Evolutionary conservation across 2,888 invertebrate species (phyloP).

Genomic region (Trilocha varians): DNA sequence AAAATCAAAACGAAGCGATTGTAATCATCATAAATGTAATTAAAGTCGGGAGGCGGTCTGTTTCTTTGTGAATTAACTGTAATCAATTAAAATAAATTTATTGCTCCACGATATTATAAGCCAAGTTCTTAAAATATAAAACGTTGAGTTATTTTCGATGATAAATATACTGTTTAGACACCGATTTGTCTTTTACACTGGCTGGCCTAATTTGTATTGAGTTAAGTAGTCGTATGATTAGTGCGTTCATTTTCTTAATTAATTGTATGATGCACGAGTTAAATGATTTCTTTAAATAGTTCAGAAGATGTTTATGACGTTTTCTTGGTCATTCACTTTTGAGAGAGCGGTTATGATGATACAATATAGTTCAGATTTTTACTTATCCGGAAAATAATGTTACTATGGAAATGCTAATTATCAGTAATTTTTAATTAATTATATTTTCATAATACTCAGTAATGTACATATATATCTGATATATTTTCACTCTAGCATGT

Average conservation of each 20-base stretch:
- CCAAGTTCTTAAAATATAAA: conserved; percentile 33
- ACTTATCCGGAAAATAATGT: too few relatives aligned
- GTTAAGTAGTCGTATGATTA: neutral
- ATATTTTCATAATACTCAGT: too few relatives aligned
- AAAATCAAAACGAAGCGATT: conserved; percentile 32
- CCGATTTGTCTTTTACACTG: conserved; percentile 20
- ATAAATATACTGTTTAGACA: conserved; percentile 45
- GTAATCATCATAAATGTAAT: conserved; percentile 54
- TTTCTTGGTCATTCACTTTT: too few relatives aligned
- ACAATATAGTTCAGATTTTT: too few relatives aligned
- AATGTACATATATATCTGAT: too few relatives aligned
- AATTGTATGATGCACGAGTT: neutral
- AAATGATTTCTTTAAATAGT: neutral
- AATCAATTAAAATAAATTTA: conserved; percentile 62
- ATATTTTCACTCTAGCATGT: too few relatives aligned
- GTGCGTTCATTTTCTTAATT: neutral
- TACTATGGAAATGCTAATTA: too few relatives aligned
- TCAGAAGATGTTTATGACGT: too few relatives aligned
- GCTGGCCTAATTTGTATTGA: neutral
- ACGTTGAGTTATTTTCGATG: conserved; percentile 38
- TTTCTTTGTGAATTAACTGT: conserved; percentile 54
- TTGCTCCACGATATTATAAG: conserved; percentile 35
- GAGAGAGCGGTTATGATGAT: too few relatives aligned
- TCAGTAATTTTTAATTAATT: too few relatives aligned
- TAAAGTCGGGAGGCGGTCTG: conserved; percentile 47